A percentile compares a stretch with the other conserved stretches of the same genome.
Conservation (phyloP, 2,888 invertebrate genomes). For the Drosophila helvetica region DNA sequence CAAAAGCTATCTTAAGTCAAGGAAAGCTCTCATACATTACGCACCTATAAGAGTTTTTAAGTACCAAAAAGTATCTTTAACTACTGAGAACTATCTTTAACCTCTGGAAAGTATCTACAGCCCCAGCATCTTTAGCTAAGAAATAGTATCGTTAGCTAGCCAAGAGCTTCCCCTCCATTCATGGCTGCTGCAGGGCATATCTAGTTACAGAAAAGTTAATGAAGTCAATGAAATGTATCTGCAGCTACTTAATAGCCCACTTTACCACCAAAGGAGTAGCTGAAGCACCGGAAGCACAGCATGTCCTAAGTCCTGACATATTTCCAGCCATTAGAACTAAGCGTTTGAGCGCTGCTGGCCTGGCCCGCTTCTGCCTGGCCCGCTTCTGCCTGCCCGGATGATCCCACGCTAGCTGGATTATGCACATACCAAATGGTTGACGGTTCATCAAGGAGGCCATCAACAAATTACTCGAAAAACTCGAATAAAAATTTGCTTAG, state of each 20-base stretch:
- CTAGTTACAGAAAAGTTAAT: conserved; percentile 15
- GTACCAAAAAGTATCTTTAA: neutral
- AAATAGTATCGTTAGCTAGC: neutral
- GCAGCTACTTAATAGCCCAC: conserved; percentile 1
- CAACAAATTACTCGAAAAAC: conserved; percentile 32
- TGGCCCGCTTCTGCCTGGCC: no score
- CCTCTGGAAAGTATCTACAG: neutral
- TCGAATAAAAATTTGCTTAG: conserved; percentile 45
- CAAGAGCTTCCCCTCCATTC: neutral
- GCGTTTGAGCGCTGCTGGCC: conserved; percentile 13
- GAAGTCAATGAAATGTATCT: conserved; percentile 24
- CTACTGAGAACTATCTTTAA: neutral
- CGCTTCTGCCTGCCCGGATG: neutral
- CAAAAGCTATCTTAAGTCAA: neutral
- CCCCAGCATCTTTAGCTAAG: neutral
- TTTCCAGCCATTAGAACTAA: conserved; percentile 25
- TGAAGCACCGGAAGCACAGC: conserved; percentile 11
- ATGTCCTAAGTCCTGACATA: conserved; percentile 12
- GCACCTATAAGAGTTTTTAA: neutral
- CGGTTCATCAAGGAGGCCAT: conserved; percentile 43
- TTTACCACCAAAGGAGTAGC: neutral
- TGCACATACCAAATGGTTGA: conserved; percentile 34
- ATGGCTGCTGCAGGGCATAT: neutral
- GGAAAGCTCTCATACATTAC: neutral
- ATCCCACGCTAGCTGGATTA: conserved; percentile 27